Conservation (phyloP, 2,888 invertebrate genomes). For the Pocota personata region DNA sequence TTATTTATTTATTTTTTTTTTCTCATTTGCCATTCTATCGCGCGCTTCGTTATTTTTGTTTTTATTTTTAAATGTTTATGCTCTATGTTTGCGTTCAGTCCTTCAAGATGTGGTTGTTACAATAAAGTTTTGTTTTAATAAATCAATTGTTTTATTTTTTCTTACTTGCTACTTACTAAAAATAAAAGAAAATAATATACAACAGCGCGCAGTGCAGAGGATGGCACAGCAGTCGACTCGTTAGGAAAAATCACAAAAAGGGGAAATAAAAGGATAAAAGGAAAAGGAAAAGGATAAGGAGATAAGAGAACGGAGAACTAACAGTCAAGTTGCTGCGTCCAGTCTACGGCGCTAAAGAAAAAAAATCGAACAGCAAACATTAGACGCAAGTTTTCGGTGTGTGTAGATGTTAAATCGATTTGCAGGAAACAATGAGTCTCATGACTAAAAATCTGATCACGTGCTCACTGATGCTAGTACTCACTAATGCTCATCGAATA, state of each 20-base stretch:
- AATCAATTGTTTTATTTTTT: constrained; percentile 28
- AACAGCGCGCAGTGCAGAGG: constrained; percentile 42
- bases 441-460: too few relatives aligned
- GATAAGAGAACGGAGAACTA: too few relatives aligned
- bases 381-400: constrained; percentile 21
- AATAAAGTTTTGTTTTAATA: constrained; percentile 2
- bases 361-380: constrained; percentile 34
- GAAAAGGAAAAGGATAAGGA: not conserved
- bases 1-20: too few relatives aligned
- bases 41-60: constrained; percentile 36
- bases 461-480: too few relatives aligned
- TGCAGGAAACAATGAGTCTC: constrained; percentile 28
- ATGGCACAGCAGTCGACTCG: constrained; percentile 24
- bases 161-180: constrained; percentile 42
- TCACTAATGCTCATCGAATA: too few relatives aligned
- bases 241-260: constrained; percentile 42
- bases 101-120: constrained; percentile 45
- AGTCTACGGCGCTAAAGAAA: constrained; percentile 21
- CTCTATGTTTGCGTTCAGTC: constrained; percentile 68
- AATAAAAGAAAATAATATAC: constrained; percentile 64
- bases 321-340: constrained; percentile 23
- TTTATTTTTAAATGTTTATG: constrained; percentile 45
- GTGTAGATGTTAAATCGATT: constrained; percentile 33
- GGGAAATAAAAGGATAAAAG: not conserved
- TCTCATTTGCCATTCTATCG: constrained; percentile 64